Evolutionary conservation across 2,113 vertebrate species (phyloP), one percentile per base, ranked within the genome.

Genomic region (Platanista minor): DNA sequence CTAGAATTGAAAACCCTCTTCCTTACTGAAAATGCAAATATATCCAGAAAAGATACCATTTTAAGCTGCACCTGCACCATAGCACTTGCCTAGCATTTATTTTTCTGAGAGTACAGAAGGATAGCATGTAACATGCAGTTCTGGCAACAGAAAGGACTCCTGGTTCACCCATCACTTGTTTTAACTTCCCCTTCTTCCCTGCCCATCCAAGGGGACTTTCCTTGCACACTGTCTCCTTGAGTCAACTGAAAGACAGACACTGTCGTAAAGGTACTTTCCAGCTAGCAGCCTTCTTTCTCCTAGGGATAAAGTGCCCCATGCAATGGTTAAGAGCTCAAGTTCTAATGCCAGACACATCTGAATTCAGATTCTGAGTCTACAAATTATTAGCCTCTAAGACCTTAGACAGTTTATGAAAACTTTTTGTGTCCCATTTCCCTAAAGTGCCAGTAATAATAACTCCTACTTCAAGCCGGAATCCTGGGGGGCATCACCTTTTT

Each of bases 251-350:
- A 80, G 52, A 46, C 25, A 96, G 62, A 83, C 17, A 59, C 2
- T 67, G n/a, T 71, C 69, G 36, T 21, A 43, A 96, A 97, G 95
- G 80, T 95, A 43, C 72, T 98, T 97, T 95, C 94, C 94, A 90
- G 66, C 23, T 9, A 75, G 41, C 21, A 87, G 18, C 14, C 29
- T 77, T 84, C 84, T 72, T 92, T 91, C 41, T 89, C 92, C 83
- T 59, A 49, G 74, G 49, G 31, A 81, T 88, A 57, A 61, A 39
- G 39, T 57, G n/a, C 39, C 61, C 62, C 23, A 18, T 57, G 39
- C 12, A 69, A n/a, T 8, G 25, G 20, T 9, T 62, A 91, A 89
- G 75, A 93, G 25, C 7, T 43, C 59, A 67, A n/a, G 25, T 49
- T 93, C 36, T 88, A 71, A 78, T 62, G 72, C 72, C 72, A 93